Evolutionary conservation across 2,888 invertebrate genomes (phyloP).

Genomic region (Lochmaea crataegi): DNA sequence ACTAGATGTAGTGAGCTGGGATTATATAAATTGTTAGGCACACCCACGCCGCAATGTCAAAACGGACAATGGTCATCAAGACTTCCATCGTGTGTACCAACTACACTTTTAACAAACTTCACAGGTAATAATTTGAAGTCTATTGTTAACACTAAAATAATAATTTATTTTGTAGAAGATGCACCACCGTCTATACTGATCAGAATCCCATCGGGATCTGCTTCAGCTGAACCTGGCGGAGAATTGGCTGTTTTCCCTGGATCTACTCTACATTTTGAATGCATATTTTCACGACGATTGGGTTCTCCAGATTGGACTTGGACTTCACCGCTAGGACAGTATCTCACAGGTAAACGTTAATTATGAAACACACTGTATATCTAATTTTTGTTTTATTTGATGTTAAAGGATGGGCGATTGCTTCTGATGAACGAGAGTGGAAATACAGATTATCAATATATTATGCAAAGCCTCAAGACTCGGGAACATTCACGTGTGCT

Average conservation of each 20-base stretch:
- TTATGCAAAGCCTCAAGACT: conserved; percentile 85
- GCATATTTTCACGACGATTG: conserved; percentile 78
- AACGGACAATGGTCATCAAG: conserved; percentile 85
- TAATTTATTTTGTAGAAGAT: conserved; percentile 71
- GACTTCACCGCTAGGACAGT: conserved; percentile 84
- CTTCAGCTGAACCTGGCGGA: conserved; percentile 82
- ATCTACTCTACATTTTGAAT: conserved; percentile 83
- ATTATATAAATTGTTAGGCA: conserved; percentile 85
- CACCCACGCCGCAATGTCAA: conserved; percentile 79
- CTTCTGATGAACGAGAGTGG: conserved; percentile 80
- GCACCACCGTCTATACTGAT: conserved; percentile 85
- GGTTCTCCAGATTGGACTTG: conserved; percentile 91
- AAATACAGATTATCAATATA: conserved; percentile 85
- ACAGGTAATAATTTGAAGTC: conserved; percentile 70
- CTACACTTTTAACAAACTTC: conserved; percentile 86
- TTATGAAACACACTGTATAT: neutral
- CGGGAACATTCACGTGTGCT: conserved; percentile 86
- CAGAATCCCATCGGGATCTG: conserved; percentile 81
- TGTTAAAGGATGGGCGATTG: conserved; percentile 77
- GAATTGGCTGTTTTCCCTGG: conserved; percentile 84
- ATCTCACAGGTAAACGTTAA: conserved; percentile 74
- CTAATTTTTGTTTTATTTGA: conserved; percentile 16
- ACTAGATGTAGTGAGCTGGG: conserved; percentile 86
- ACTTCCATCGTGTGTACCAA: conserved; percentile 87
- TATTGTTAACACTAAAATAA: neutral